Conservation (phyloP, 1,140 invertebrate genomes). For the Anthonomus grandis region DNA sequence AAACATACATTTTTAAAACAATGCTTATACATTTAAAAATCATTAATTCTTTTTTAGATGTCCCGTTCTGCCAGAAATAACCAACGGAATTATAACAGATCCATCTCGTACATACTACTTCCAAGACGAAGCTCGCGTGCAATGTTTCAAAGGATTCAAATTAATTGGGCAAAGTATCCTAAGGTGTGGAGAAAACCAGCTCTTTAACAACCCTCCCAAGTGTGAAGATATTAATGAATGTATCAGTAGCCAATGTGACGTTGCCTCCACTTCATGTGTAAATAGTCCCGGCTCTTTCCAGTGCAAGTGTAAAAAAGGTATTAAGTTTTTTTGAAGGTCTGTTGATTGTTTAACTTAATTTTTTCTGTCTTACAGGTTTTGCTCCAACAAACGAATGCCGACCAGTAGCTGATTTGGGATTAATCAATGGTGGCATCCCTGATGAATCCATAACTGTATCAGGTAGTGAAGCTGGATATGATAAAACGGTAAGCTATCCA, state of each 20-base stretch:
- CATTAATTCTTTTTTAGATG: conserved; percentile 58
- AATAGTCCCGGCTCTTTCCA: conserved; percentile 89
- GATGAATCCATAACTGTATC: conserved; percentile 87
- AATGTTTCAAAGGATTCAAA: conserved; percentile 88
- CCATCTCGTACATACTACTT: conserved; percentile 71
- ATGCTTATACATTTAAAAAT: neutral
- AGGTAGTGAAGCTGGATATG: conserved; percentile 74
- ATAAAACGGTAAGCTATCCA: conserved; percentile 64
- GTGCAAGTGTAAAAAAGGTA: conserved; percentile 77
- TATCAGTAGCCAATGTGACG: conserved; percentile 81
- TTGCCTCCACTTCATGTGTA: conserved; percentile 85
- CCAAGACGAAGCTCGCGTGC: conserved; percentile 88
- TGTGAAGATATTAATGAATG: conserved; percentile 96
- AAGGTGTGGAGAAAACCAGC: conserved; percentile 80
- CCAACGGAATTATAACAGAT: conserved; percentile 82
- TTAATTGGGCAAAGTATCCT: conserved; percentile 82
- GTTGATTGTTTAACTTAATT: neutral
- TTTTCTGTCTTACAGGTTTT: conserved; percentile 62
- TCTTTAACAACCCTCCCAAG: conserved; percentile 78
- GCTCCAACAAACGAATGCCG: conserved; percentile 84
- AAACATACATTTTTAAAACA: too few relatives aligned
- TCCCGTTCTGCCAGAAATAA: conserved; percentile 75
- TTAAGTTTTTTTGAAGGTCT: neutral
- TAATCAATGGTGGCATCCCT: conserved; percentile 85
- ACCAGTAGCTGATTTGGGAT: conserved; percentile 81